These are phyloP conservation scores for Eurytoma adleriae DNA, from an alignment of 2,888 invertebrate species.

Conservation along the genomic window DNA sequence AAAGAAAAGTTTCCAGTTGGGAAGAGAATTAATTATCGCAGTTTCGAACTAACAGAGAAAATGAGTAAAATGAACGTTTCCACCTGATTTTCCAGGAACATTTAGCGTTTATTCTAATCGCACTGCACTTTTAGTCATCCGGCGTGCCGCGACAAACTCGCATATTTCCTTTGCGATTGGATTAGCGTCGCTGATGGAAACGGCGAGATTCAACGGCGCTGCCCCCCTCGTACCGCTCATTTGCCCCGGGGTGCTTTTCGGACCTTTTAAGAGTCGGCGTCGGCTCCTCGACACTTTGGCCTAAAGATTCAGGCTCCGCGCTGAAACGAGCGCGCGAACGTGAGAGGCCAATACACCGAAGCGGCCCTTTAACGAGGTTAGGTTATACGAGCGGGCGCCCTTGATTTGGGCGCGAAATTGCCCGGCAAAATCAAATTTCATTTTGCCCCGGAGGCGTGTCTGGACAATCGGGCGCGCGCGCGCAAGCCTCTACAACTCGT, in stretches of 20 bases:
- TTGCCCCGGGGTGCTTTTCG: conserved; percentile 4
- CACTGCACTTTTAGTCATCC: not conserved
- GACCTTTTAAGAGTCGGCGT: conserved; percentile 47
- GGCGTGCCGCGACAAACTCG: conserved; percentile 13
- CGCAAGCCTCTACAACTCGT: conserved; percentile 69
- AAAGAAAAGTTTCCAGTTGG: no score
- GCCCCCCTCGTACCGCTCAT: not conserved
- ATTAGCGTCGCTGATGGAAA: conserved; percentile 44
- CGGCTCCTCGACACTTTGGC: conserved; percentile 62
- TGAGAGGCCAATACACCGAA: conserved; percentile 42
- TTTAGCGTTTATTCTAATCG: not conserved
- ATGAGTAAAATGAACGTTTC: no score
- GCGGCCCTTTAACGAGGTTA: conserved; percentile 70
- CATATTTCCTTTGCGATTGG: conserved; percentile 45
- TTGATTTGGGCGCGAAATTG: conserved; percentile 75
- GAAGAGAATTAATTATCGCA: no score
- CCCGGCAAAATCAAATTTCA: conserved; percentile 76
- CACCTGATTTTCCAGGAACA: no score
- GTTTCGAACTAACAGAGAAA: no score
- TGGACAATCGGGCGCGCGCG: conserved; percentile 71
- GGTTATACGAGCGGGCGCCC: conserved; percentile 58
- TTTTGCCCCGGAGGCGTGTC: conserved; percentile 74
- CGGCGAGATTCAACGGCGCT: not conserved
- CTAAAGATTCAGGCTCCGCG: conserved; percentile 64
- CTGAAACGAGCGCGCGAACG: conserved; percentile 37